Conservation (phyloP, 2,797 vertebrate genomes). For the Leptatherina wallacei region DNA sequence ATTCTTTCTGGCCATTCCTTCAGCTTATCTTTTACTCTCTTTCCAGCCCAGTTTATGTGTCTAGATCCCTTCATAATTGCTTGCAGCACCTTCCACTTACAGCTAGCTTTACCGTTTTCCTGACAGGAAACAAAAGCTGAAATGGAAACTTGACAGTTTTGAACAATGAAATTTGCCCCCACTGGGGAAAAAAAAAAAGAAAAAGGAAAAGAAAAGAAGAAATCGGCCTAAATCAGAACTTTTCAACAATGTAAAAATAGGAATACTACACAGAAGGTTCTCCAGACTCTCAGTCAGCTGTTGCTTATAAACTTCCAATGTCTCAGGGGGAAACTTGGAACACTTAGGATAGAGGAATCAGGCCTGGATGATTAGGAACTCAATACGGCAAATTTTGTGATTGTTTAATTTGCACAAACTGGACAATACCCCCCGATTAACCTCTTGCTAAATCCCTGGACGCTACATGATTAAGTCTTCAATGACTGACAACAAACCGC, state of each 20-base stretch:
- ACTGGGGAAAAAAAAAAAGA: neutral
- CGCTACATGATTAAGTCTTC: conserved; percentile 9
- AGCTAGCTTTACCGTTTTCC: conserved; percentile 59
- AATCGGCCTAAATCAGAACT: conserved; percentile 31
- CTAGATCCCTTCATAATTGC: conserved; percentile 64
- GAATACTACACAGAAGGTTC: conserved; percentile 8
- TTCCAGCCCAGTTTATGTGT: conserved; percentile 61
- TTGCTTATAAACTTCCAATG: conserved; percentile 39
- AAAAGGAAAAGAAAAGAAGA: neutral
- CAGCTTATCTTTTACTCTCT: conserved; percentile 30
- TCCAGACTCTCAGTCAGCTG: neutral
- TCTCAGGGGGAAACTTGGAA: conserved; percentile 35
- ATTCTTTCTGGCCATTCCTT: neutral
- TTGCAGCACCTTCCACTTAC: conserved; percentile 57
- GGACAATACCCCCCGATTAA: conserved; percentile 35
- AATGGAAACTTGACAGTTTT: conserved; percentile 54
- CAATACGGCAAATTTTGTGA: conserved; percentile 33
- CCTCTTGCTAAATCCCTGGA: conserved; percentile 29
- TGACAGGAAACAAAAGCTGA: conserved; percentile 55
- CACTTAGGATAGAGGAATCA: conserved; percentile 5
- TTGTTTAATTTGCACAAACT: conserved; percentile 47
- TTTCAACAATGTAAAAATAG: conserved; percentile 44
- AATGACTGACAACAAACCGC: conserved; percentile 38
- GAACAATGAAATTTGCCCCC: conserved; percentile 53
- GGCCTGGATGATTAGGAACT: conserved; percentile 11